Percentiles rank a stretch among this genome's conserved stretches.
These are phyloP conservation scores for Gymnodraco acuticeps DNA, from an alignment of 2,797 vertebrate genomes.

Conservation along the genomic window DNA sequence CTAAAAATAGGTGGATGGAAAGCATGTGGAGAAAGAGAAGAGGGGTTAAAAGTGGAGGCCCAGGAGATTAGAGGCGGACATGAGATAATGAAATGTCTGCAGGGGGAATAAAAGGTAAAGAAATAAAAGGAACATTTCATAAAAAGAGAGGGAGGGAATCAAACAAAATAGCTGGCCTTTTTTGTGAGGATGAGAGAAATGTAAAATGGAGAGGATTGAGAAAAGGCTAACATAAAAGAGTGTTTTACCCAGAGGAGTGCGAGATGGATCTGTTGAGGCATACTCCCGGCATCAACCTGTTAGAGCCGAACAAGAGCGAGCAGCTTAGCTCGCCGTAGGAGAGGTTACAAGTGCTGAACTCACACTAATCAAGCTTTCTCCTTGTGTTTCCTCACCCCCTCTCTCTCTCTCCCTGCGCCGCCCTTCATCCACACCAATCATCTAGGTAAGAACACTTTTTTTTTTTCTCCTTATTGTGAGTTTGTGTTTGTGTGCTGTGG, in stretches of 20 bases:
- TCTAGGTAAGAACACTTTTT: conserved; percentile 75
- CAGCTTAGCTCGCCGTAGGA: conserved; percentile 62
- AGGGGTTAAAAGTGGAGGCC: conserved; percentile 45
- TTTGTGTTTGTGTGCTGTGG: conserved; percentile 17
- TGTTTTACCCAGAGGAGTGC: conserved; percentile 48
- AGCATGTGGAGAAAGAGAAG: conserved; percentile 9
- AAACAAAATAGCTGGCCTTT: conserved; percentile 29
- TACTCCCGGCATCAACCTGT: conserved; percentile 61
- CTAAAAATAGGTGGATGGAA: conserved; percentile 29
- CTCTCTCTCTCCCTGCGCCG: conserved; percentile 13
- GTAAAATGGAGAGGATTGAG: conserved; percentile 26
- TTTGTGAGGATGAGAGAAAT: conserved; percentile 13
- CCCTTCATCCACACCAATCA: conserved; percentile 37
- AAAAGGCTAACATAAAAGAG: conserved; percentile 15
- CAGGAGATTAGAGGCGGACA: conserved; percentile 51
- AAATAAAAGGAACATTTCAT: conserved; percentile 24
- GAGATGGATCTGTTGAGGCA: conserved; percentile 64
- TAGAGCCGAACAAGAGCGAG: conserved; percentile 64
- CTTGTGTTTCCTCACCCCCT: conserved; percentile 50
- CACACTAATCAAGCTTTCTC: conserved; percentile 71
- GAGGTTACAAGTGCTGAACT: conserved; percentile 64
- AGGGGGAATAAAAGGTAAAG: conserved; percentile 7
- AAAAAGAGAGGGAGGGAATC: conserved; percentile 30
- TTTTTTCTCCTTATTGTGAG: neutral
- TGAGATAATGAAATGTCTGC: conserved; percentile 33